These are phyloP conservation scores for Ceratoteleas bidentatus DNA, from an alignment of 1,140 invertebrate genomes.

Conservation along the genomic window DNA sequence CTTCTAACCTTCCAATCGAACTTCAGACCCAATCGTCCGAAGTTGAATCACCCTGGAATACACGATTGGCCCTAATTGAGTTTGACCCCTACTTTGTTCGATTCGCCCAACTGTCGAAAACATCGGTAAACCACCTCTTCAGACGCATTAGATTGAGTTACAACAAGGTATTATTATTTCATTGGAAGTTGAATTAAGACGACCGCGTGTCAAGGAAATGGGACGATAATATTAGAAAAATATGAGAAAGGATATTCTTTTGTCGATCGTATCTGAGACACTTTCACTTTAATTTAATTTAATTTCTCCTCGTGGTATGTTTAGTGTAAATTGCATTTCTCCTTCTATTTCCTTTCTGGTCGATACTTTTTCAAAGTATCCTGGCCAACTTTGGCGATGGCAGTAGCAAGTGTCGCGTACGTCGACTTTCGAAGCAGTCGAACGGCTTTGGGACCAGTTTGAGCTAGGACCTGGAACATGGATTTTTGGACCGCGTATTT, in stretches of 20 bases:
- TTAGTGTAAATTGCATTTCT: conserved; percentile 52
- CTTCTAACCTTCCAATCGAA: too few species aligned
- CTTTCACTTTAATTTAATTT: conserved; percentile 40
- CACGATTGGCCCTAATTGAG: too few species aligned
- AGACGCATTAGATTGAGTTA: conserved; percentile 20
- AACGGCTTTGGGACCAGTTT: conserved; percentile 56
- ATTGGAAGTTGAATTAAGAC: conserved; percentile 67
- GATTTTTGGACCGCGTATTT: conserved; percentile 59
- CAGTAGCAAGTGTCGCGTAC: conserved; percentile 62
- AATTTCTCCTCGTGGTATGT: conserved; percentile 33
- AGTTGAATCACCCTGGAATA: too few species aligned
- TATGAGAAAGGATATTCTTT: conserved; percentile 68
- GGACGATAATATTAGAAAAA: conserved; percentile 70
- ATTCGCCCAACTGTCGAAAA: neutral
- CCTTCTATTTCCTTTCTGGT: conserved; percentile 37
- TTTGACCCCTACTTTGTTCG: neutral
- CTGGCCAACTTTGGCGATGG: conserved; percentile 53
- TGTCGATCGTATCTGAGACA: conserved; percentile 55
- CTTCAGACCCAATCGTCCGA: too few species aligned
- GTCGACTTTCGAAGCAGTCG: conserved; percentile 58
- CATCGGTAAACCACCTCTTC: conserved; percentile 7
- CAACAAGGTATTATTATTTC: conserved; percentile 62
- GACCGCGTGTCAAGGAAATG: conserved; percentile 59
- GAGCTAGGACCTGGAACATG: conserved; percentile 50
- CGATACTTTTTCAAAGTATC: conserved; percentile 64